These are phyloP conservation scores for Trichonephila clavata DNA, from an alignment of 1,140 invertebrate species.

Conservation along the genomic window DNA sequence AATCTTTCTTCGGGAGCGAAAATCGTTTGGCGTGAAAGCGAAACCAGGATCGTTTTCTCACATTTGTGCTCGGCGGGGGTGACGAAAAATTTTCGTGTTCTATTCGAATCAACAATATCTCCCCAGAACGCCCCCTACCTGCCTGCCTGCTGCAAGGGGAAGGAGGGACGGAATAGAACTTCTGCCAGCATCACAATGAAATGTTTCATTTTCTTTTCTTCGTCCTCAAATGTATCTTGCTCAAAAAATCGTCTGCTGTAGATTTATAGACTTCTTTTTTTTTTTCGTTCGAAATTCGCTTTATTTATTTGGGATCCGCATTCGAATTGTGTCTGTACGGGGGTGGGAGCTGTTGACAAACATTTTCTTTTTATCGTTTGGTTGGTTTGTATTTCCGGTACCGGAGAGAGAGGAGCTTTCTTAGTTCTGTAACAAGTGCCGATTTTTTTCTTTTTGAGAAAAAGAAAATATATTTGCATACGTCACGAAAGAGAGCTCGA, in stretches of 20 bases:
- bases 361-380: conserved; percentile 33
- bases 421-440: conserved; percentile 30
- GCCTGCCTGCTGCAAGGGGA: neutral
- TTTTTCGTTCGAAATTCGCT: neutral
- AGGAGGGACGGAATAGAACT: neutral
- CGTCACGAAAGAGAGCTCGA: neutral
- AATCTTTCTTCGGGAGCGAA: neutral
- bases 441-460: neutral
- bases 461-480: neutral
- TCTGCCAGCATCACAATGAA: neutral
- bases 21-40: conserved; percentile 52
- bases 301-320: neutral
- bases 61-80: conserved; percentile 52
- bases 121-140: conserved; percentile 6
- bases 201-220: neutral
- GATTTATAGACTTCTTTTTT: conserved; percentile 43
- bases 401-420: neutral
- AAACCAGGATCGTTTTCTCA: conserved; percentile 65
- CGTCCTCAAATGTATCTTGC: conserved; percentile 10
- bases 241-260: neutral
- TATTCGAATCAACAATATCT: conserved; percentile 17
- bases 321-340: neutral
- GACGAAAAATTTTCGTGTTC: conserved; percentile 12
- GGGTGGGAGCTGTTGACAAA: conserved; percentile 50
- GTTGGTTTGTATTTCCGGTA: conserved; percentile 39